Percentiles rank a stretch among this genome's conserved stretches.
Conservation (phyloP, 2,113 vertebrate genomes). For the Neotoma lepida region DNA sequence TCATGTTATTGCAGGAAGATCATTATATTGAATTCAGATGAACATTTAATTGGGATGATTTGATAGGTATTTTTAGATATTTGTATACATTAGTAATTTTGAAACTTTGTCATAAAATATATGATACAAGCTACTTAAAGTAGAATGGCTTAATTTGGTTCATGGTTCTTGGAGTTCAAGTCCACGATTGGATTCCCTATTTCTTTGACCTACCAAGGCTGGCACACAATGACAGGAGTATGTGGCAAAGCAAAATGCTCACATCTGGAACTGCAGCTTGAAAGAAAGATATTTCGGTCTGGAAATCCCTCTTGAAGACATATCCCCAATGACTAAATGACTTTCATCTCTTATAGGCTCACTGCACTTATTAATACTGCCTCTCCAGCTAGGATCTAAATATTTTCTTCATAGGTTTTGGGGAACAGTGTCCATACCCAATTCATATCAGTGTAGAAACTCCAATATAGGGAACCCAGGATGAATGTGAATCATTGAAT, state of each 20-base stretch:
- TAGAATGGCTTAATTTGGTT: background rate
- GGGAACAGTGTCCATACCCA: background rate
- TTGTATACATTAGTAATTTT: background rate
- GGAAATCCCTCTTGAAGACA: background rate
- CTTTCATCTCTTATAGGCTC: background rate
- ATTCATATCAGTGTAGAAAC: background rate
- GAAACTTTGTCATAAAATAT: background rate
- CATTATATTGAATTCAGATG: background rate
- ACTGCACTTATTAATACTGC: background rate
- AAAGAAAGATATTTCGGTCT: background rate
- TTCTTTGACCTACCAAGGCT: background rate
- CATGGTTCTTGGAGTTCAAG: background rate
- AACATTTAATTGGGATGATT: background rate
- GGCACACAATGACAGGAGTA: background rate
- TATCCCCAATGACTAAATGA: background rate
- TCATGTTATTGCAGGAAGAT: background rate
- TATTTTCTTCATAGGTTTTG: background rate
- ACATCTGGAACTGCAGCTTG: background rate
- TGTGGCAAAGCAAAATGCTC: background rate
- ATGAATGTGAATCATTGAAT: background rate
- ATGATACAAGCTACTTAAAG: background rate
- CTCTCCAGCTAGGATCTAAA: background rate
- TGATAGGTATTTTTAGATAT: background rate
- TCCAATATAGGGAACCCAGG: background rate
- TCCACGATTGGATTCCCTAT: background rate